phyloP scores from a whole-genome alignment of 1,140 invertebrate species.

The Ruditapes philippinarum region DNA sequence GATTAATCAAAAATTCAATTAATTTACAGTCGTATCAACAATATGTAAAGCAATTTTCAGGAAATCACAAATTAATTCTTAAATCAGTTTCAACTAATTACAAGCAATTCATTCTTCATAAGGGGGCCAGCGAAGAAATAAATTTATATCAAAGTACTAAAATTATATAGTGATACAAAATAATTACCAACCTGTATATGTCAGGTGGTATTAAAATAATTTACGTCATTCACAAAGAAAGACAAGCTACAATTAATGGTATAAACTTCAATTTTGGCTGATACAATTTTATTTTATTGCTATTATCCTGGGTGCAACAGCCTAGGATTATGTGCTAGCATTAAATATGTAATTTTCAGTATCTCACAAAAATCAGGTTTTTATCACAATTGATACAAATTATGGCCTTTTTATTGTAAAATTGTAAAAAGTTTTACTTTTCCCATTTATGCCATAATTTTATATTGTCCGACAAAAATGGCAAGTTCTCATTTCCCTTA shows the following conservation, averaged over 20 bases:
- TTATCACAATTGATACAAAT: constrained; percentile 1
- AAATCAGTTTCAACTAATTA: neutral
- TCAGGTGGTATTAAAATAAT: constrained; percentile 2
- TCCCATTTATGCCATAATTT: constrained; percentile 1
- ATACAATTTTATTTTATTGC: constrained; percentile 10
- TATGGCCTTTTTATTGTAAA: constrained; percentile 12
- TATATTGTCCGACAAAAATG: constrained; percentile 28
- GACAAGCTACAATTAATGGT: neutral
- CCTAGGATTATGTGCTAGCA: constrained; percentile 16
- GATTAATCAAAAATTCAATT: no score
- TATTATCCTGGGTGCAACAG: constrained; percentile 23
- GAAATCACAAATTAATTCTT: neutral
- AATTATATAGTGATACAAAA: neutral
- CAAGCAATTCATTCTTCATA: neutral
- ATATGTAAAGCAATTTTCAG: neutral
- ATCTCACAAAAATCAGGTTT: constrained; percentile 35
- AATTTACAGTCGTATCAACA: neutral
- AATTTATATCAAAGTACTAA: neutral
- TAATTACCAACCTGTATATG: neutral
- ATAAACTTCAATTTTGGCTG: neutral
- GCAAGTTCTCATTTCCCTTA: constrained; percentile 5
- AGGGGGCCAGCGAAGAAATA: neutral
- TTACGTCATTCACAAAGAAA: neutral
- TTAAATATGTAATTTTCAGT: constrained; percentile 32
- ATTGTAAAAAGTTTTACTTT: neutral